Base-by-base conservation (phyloP, 2,113 vertebrate genomes). In the Channa maculata region DNA sequence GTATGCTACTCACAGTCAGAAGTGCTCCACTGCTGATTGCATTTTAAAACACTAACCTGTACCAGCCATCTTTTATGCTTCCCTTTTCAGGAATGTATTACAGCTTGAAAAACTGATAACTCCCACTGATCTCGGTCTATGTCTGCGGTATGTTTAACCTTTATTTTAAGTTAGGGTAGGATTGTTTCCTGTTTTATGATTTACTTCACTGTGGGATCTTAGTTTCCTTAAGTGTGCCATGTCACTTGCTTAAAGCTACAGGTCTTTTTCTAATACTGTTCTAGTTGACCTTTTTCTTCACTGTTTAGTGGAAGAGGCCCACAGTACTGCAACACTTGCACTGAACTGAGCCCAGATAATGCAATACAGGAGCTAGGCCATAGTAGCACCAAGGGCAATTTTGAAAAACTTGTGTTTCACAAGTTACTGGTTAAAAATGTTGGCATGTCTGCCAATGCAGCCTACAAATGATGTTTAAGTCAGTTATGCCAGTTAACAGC, bases 1-100 rank as follows among this genome's bases (percentile, higher is more conserved):
- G 53, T 67, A 55, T 48, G 59, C 65, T n/a, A 43, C 58, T 72
- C 59, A 15, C 67, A 68, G 49, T 65, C 59, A 55, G 43, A 63
- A 65, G 72, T 48, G 53, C 62, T 15, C 13, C 8, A 36, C 48
- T 46, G 70, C 80, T 73, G 58, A 70, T 73, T 55, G 39, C 13
- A 63, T 76, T 75, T 63, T 68, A 59, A 79, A 77, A 75, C 34
- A 66, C 15, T 38, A 52, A 59, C 58, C 51, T 49, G 59, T 50
- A 70, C 51, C 68, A 64, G 14, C 41, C 36, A 5, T 64, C 15
- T 52, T 65, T 76, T 34, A 45, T 44, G 45, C 61, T 62, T 53
- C 57, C 41, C 12, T 61, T 54, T 70, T 57, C 51, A 64, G 48
- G 54, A 75, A 67, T 60, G 34, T 39, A 3, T 61, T n/a, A 54